Conservation (phyloP, 1,140 invertebrate genomes). For the Drosophila guanche region DNA sequence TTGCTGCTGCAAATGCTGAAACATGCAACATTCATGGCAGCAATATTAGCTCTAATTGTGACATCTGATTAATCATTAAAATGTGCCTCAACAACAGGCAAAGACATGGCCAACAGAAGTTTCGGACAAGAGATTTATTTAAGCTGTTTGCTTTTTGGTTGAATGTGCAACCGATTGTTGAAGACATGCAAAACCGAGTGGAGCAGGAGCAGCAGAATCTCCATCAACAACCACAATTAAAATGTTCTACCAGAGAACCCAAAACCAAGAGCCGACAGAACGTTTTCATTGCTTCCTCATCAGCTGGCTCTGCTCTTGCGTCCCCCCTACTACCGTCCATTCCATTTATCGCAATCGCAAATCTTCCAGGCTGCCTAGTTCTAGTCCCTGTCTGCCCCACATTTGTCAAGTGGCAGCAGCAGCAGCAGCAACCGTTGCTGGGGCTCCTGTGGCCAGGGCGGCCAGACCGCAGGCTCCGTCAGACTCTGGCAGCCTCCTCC, state of each 20-base stretch:
- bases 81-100: too few relatives aligned
- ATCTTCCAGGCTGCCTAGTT: not conserved
- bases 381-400: slow-evolving; percentile 4
- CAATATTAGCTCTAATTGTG: too few relatives aligned
- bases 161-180: too few relatives aligned
- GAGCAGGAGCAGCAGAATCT: slow-evolving; percentile 26
- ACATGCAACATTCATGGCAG: not conserved
- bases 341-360: not conserved
- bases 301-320: slow-evolving; percentile 6
- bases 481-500: not conserved
- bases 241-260: not conserved
- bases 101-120: too few relatives aligned
- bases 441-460: slow-evolving; percentile 4
- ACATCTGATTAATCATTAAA: too few relatives aligned
- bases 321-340: slow-evolving; percentile 9
- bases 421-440: not conserved
- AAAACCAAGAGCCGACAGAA: slow-evolving; percentile 7
- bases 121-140: too few relatives aligned
- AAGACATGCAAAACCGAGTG: too few relatives aligned
- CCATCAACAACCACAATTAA: slow-evolving; percentile 40
- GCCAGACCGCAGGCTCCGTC: slow-evolving; percentile 8
- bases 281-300: slow-evolving; percentile 36
- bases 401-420: slow-evolving; percentile 23
- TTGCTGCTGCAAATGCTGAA: not conserved
- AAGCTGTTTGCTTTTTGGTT: too few relatives aligned